Conservation (phyloP, 92 coral and sea anemone genomes). For the Pocillopora grandis region DNA sequence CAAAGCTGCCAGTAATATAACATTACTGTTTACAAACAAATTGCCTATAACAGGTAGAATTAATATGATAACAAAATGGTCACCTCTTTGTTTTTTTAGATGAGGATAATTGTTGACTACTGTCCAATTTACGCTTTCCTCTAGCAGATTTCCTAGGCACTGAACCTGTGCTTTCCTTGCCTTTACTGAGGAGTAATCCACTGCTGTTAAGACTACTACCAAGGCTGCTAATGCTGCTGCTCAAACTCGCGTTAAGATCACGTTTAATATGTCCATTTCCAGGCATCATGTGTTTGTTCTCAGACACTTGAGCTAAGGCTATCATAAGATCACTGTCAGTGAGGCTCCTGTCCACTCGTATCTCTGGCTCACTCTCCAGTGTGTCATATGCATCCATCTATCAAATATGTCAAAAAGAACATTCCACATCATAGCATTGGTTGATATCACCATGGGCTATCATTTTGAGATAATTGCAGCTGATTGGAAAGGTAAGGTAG, state of each 20-base stretch:
- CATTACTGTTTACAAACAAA: too few relatives aligned
- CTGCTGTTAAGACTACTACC: constrained; percentile 60
- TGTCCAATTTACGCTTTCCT: constrained; percentile 92
- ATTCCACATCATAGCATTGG: background rate
- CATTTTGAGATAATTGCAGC: background rate
- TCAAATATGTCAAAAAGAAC: background rate
- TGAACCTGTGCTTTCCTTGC: constrained; percentile 61
- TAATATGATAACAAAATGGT: background rate
- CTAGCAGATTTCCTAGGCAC: constrained; percentile 74
- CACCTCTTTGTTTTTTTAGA: constrained; percentile 95
- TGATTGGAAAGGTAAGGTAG: too few relatives aligned
- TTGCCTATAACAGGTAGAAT: too few relatives aligned
- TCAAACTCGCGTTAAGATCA: constrained; percentile 53
- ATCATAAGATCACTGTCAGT: constrained; percentile 46
- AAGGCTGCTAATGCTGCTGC: constrained; percentile 68
- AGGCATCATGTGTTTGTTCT: constrained; percentile 45
- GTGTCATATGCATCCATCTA: constrained; percentile 41
- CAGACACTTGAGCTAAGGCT: constrained; percentile 43
- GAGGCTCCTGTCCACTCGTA: constrained; percentile 41
- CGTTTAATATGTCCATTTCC: constrained; percentile 41
- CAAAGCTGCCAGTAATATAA: too few relatives aligned
- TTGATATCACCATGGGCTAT: background rate
- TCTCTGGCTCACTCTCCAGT: constrained; percentile 50
- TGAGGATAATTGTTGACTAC: constrained; percentile 88
- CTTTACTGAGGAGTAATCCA: constrained; percentile 64